These are phyloP conservation scores for Phymanthus crucifer DNA, from an alignment of 92 coral and sea anemone species.

Conservation along the genomic window DNA sequence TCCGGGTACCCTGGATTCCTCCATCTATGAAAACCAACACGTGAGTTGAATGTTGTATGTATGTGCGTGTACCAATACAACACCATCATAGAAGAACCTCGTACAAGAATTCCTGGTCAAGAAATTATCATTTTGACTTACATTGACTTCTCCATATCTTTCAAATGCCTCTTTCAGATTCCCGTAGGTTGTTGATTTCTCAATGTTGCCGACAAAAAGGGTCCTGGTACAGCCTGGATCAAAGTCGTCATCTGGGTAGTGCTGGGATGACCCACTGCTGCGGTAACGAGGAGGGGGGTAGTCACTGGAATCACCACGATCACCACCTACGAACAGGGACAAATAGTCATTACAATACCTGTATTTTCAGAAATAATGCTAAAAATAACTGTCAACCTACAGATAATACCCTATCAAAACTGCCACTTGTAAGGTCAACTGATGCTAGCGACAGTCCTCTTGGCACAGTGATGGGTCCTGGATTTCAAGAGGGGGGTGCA, in stretches of 20 bases:
- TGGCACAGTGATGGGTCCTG: too few relatives aligned
- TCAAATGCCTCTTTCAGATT: slow-evolving; percentile 94
- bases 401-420: too few relatives aligned
- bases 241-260: slow-evolving; percentile 69
- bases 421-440: too few relatives aligned
- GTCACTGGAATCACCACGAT: slow-evolving; percentile 68
- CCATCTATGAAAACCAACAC: too few relatives aligned
- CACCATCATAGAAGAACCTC: too few relatives aligned
- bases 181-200: slow-evolving; percentile 79
- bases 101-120: background rate
- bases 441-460: too few relatives aligned
- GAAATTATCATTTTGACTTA: slow-evolving; percentile 35
- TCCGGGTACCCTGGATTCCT: too few relatives aligned
- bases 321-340: slow-evolving; percentile 51
- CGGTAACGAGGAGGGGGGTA: slow-evolving; percentile 77
- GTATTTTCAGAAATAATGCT: background rate
- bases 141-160: slow-evolving; percentile 94
- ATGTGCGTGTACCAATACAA: background rate
- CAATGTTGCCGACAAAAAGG: slow-evolving; percentile 96
- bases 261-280: slow-evolving; percentile 40
- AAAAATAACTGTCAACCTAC: too few relatives aligned
- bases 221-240: slow-evolving; percentile 93
- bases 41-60: too few relatives aligned
- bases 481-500: too few relatives aligned
- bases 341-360: background rate